A percentile compares a stretch with the other conserved stretches of the same genome.
Conservation (phyloP, 2,888 invertebrate genomes). For the Candidula unifasciata region DNA sequence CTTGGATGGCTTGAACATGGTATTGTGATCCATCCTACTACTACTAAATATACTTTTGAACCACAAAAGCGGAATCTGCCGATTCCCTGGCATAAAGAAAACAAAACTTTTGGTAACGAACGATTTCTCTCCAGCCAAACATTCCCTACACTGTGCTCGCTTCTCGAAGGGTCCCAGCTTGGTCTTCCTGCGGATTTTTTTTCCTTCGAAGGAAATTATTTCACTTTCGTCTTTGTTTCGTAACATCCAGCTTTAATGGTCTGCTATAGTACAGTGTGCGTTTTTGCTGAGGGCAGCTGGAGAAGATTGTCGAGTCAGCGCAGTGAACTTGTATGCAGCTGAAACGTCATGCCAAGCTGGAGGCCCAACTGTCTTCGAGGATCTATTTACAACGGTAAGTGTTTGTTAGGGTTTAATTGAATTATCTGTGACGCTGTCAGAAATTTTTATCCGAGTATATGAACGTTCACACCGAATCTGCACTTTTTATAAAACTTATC, state of each 20-base stretch:
- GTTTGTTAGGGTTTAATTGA: too few species aligned
- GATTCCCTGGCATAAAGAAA: slow-evolving; percentile 7
- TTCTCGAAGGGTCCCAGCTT: too few species aligned
- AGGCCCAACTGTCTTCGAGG: slow-evolving; percentile 52
- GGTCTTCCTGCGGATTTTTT: too few species aligned
- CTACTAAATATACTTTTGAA: not conserved
- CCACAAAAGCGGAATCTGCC: not conserved
- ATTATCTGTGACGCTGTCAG: too few species aligned
- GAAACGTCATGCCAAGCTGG: slow-evolving; percentile 53
- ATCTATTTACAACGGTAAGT: slow-evolving; percentile 51
- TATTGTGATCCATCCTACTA: too few species aligned
- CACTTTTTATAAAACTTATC: too few species aligned
- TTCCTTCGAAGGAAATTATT: too few species aligned
- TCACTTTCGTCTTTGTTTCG: not conserved
- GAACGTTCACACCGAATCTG: too few species aligned
- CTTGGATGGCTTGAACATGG: too few species aligned
- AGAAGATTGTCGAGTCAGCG: slow-evolving; percentile 12
- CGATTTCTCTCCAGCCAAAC: too few species aligned
- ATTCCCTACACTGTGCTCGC: too few species aligned
- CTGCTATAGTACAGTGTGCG: not conserved
- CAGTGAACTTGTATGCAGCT: slow-evolving; percentile 19
- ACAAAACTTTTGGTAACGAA: not conserved
- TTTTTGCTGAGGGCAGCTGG: slow-evolving; percentile 5
- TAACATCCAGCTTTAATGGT: not conserved
- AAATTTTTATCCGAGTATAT: too few species aligned